These are phyloP conservation scores for Sebastes matsubarae DNA, from an alignment of 2,797 vertebrate species.

Conservation along the genomic window DNA sequence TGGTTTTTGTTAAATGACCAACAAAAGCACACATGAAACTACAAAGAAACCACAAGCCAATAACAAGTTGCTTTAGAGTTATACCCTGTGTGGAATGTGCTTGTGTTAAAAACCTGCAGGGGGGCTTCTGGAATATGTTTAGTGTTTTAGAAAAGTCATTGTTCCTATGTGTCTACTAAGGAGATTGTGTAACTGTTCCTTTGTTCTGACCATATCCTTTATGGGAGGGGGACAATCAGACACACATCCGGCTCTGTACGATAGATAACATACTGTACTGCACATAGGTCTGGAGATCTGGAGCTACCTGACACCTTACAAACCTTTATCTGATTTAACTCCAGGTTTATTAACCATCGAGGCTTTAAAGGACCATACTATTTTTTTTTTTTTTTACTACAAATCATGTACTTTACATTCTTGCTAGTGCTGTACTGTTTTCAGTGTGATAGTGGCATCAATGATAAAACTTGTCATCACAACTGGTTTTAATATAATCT, in stretches of 20 bases:
- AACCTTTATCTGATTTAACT: background rate
- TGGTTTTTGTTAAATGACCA: background rate
- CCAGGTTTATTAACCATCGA: background rate
- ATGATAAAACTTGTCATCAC: no score
- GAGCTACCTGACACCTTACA: background rate
- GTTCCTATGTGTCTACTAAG: slow-evolving; percentile 57
- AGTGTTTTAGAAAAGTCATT: slow-evolving; percentile 59
- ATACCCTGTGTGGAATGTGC: slow-evolving; percentile 56
- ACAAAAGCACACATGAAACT: background rate
- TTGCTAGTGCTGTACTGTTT: no score
- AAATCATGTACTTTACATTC: background rate
- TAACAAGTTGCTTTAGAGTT: slow-evolving; percentile 4
- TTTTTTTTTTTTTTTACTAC: no score
- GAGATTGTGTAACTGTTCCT: slow-evolving; percentile 69
- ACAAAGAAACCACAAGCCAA: background rate
- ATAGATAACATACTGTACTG: slow-evolving; percentile 39
- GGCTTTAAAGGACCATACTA: background rate
- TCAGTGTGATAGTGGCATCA: no score
- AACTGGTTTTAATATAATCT: no score
- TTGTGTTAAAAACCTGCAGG: slow-evolving; percentile 56
- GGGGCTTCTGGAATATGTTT: slow-evolving; percentile 59
- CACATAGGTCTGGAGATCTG: slow-evolving; percentile 34
- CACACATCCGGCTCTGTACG: slow-evolving; percentile 48
- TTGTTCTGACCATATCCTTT: slow-evolving; percentile 80
- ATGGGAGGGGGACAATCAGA: slow-evolving; percentile 54